These are phyloP conservation scores for Porites lutea DNA, from an alignment of 64 coral and sea anemone species.

Conservation along the genomic window DNA sequence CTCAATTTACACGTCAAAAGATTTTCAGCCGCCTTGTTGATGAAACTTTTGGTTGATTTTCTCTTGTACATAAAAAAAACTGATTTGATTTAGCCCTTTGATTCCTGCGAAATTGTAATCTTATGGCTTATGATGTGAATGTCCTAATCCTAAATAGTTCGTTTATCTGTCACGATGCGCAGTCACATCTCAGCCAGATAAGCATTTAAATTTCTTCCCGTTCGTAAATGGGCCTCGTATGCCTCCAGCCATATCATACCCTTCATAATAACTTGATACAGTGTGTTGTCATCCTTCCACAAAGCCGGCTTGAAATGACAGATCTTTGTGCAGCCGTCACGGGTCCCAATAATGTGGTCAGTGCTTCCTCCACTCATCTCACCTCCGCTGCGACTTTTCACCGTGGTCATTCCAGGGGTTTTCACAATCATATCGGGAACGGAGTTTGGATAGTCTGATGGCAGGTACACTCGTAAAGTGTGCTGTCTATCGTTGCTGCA, in stretches of 20 bases:
- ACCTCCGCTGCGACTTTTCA: background rate
- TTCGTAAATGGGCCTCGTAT: background rate
- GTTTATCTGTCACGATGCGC: background rate
- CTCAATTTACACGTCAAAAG: no score
- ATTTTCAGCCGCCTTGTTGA: no score
- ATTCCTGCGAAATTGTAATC: no score
- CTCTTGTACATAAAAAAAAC: no score
- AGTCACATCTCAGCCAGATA: background rate
- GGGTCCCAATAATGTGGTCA: background rate
- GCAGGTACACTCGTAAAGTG: slow-evolving; percentile 47
- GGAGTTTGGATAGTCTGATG: slow-evolving; percentile 53
- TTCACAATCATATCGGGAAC: slow-evolving; percentile 44
- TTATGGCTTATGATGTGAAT: no score
- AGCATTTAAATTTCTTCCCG: background rate
- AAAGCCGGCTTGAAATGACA: background rate
- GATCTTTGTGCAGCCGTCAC: background rate
- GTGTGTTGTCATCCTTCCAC: background rate
- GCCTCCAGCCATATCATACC: slow-evolving; percentile 32
- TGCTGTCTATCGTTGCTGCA: slow-evolving; percentile 61
- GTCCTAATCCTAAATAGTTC: no score
- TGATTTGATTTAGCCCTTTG: no score
- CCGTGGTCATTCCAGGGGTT: background rate
- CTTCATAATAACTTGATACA: slow-evolving; percentile 11
- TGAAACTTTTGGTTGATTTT: no score
- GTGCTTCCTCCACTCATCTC: background rate